Evolutionary conservation across 2,888 invertebrate species (phyloP), one percentile per base, ranked within the genome.

Genomic region (Brachypalpus laphriformis): DNA sequence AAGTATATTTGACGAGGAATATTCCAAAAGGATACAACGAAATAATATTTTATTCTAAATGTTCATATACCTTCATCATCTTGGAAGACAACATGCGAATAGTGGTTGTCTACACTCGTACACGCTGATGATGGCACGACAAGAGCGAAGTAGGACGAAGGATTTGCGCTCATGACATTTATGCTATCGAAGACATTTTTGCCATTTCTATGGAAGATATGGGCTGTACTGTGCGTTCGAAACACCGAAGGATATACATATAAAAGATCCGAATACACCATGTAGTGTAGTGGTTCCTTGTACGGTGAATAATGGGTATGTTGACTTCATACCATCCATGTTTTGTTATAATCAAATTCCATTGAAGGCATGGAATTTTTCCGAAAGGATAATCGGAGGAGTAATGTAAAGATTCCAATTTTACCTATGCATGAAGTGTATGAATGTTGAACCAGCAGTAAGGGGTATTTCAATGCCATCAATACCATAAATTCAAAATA

Each of bases 311-410:
- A 63, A 74, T 65, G 22, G 42, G 63, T 68, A 66, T 76, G 66
- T 76, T 66, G 66, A 68, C 66, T 57, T 70, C 59, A 68, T 42
- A 42, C 51, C 68, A 68, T 40, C 16, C 59, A 61, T 54, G 61
- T 77, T 70, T 70, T 54, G 42, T 42, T 70, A 70, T 77, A 77
- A 68, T 68, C 68, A 77, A 77, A 77, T 77, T 77, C 77, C 68
- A 45, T 34, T 22, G 42, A 16, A 70, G 51, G 54, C 31, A 70
- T 34, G 61, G 59, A 61, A 77, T 70, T 61, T 40, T 51, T 54
- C 61, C 77, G 51, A 70, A 70, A 77, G 51, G 68, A 68, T 76
- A 59, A 76, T 68, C 72, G 31, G 16, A 61, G 61, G 51, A 61
- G 31, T 16, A 20, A 20, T 9, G 20, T 37, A 68, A 54, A 20